These are phyloP conservation scores for Drosophila sturtevanti DNA, from an alignment of 1,140 invertebrate genomes.

Conservation along the genomic window DNA sequence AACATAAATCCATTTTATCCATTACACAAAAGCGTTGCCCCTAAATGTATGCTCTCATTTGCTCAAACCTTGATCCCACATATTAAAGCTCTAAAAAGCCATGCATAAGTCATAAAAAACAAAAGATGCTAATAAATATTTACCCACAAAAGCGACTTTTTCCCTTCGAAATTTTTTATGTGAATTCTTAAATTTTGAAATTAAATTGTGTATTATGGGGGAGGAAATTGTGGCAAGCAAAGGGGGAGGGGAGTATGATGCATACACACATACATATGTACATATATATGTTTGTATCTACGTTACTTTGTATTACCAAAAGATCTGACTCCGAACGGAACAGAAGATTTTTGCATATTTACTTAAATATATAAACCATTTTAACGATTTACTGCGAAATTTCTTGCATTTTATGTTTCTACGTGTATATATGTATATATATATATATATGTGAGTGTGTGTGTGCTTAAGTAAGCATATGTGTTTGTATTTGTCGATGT, in stretches of 20 bases:
- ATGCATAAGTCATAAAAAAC: slow-evolving; percentile 34
- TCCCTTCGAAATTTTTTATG: slow-evolving; percentile 48
- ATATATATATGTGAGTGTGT: slow-evolving; percentile 19
- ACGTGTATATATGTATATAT: slow-evolving; percentile 12
- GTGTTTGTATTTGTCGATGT: slow-evolving; percentile 16
- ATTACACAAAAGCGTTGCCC: background rate
- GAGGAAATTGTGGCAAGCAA: background rate
- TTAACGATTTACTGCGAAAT: slow-evolving; percentile 78
- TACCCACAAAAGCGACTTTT: slow-evolving; percentile 31
- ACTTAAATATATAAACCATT: slow-evolving; percentile 71
- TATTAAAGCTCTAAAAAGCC: slow-evolving; percentile 1
- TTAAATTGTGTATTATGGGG: slow-evolving; percentile 58
- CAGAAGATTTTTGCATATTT: slow-evolving; percentile 77
- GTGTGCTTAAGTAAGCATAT: slow-evolving; percentile 44
- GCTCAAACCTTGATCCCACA: background rate
- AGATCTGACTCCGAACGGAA: slow-evolving; percentile 38
- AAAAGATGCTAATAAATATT: slow-evolving; percentile 58
- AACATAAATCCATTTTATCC: background rate
- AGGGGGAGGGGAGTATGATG: background rate
- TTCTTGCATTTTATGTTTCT: slow-evolving; percentile 71
- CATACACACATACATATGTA: background rate
- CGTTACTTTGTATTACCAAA: slow-evolving; percentile 26
- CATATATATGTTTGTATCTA: no score
- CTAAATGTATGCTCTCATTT: background rate
- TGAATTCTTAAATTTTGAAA: slow-evolving; percentile 68